Evolutionary conservation across 2,888 invertebrate genomes (phyloP).

Genomic region (Acleris cristana): DNA sequence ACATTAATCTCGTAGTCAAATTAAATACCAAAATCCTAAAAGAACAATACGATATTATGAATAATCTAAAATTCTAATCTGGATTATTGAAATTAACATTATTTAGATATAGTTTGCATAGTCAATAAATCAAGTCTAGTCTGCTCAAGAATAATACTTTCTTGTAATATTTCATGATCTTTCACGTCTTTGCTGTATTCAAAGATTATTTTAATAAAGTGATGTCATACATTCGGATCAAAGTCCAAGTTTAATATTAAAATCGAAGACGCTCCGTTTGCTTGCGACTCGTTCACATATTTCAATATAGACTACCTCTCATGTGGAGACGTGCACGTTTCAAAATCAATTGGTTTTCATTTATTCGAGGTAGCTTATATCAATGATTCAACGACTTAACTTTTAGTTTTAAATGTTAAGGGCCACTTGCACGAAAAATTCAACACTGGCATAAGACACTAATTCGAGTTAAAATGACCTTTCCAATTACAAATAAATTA

Average conservation of each 20-base stretch:
- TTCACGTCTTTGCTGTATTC: neutral
- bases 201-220: constrained; percentile 3
- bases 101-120: neutral
- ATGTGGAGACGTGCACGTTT: neutral
- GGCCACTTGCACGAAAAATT: no score
- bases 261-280: constrained; percentile 4
- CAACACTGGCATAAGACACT: no score
- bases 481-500: neutral
- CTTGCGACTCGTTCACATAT: constrained; percentile 3
- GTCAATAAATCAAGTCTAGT: no score
- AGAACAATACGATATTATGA: no score
- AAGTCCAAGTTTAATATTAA: constrained; percentile 14
- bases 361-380: neutral
- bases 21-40: no score
- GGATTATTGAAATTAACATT: neutral
- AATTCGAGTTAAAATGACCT: no score
- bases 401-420: no score
- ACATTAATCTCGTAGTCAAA: no score
- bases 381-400: no score
- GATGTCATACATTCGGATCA: constrained; percentile 4
- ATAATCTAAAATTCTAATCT: neutral
- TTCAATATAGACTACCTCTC: neutral
- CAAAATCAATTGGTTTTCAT: neutral
- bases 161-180: neutral
- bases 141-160: neutral